Conservation (phyloP, 2,888 invertebrate species). For the Cetonia aurata region DNA sequence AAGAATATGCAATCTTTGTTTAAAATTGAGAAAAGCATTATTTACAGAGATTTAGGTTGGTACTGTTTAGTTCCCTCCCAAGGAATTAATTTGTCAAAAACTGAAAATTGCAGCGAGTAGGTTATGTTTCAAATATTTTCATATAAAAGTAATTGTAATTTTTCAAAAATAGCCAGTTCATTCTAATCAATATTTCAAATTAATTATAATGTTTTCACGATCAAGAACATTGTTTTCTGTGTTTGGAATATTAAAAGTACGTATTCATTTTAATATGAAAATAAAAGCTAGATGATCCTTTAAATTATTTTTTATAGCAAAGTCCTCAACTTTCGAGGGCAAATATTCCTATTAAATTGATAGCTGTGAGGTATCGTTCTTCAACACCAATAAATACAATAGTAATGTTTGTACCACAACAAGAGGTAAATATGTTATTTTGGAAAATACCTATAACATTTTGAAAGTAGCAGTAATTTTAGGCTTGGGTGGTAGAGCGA, state of each 20-base stretch:
- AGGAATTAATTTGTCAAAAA: background rate
- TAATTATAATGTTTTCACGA: constrained; percentile 67
- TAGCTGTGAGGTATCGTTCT: constrained; percentile 64
- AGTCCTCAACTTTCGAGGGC: constrained; percentile 41
- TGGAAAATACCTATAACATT: constrained; percentile 4
- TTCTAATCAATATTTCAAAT: constrained; percentile 8
- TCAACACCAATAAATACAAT: constrained; percentile 91
- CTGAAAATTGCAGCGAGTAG: background rate
- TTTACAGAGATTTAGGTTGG: too few relatives aligned
- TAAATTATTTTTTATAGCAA: constrained; percentile 42
- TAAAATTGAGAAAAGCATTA: too few relatives aligned
- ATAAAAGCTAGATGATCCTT: constrained; percentile 8
- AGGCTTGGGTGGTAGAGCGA: constrained; percentile 97
- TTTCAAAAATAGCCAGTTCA: too few relatives aligned
- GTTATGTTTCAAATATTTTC: constrained; percentile 14
- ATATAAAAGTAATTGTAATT: constrained; percentile 3
- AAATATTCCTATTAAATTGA: constrained; percentile 45
- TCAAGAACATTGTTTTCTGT: constrained; percentile 66
- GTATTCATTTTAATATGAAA: constrained; percentile 48
- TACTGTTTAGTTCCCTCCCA: too few relatives aligned
- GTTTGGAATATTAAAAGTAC: constrained; percentile 64
- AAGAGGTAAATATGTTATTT: constrained; percentile 79
- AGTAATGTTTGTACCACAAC: constrained; percentile 98
- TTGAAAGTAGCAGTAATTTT: constrained; percentile 56
- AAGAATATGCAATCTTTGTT: too few relatives aligned